These are phyloP conservation scores for Myiozetetes cayanensis DNA, from an alignment of 2,113 vertebrate genomes.

Conservation along the genomic window DNA sequence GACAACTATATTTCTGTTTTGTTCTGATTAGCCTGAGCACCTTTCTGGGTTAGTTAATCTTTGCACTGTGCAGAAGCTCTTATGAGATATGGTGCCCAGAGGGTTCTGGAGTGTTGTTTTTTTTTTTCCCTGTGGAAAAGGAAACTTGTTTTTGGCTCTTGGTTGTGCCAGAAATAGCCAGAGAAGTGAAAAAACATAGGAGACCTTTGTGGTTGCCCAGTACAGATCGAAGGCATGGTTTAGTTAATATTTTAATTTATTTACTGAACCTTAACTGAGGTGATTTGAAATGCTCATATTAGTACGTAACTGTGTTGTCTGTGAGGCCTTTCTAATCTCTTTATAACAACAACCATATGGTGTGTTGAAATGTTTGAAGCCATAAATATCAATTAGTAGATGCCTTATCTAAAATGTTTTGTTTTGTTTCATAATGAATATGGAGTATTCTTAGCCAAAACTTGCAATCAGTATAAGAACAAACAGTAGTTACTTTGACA, in stretches of 20 bases:
- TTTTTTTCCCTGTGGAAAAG: not conserved
- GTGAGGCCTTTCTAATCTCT: not conserved
- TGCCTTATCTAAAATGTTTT: not conserved
- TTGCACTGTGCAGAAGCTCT: not conserved
- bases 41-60: not conserved
- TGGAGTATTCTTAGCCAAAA: not conserved
- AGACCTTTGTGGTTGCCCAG: not conserved
- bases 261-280: not conserved
- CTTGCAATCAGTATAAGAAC: not conserved
- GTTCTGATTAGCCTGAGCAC: not conserved
- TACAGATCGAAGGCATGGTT: not conserved
- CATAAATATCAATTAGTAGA: not conserved
- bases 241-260: not conserved
- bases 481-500: not conserved
- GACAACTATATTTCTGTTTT: not conserved
- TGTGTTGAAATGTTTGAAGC: not conserved
- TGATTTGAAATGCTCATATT: not conserved
- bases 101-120: not conserved
- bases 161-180: not conserved
- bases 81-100: not conserved
- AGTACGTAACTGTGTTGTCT: not conserved
- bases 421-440: not conserved
- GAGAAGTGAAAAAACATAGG: not conserved
- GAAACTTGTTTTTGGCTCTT: not conserved
- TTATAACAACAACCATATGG: not conserved